Base-by-base conservation (phyloP, 1,140 invertebrate genomes). In the Aplysia californica region DNA sequence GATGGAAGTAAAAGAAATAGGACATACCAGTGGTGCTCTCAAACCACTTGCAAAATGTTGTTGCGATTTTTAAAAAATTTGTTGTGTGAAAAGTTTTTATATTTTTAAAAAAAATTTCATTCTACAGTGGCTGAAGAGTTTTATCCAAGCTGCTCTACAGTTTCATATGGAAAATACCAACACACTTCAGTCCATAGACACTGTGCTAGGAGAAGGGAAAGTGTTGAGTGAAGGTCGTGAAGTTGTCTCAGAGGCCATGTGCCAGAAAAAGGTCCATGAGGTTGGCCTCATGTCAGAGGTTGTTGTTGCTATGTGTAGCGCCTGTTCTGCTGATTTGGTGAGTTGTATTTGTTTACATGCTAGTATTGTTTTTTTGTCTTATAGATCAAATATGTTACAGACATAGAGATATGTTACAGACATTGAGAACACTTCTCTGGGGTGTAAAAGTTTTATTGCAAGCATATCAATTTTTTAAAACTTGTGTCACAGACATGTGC, bases 191-290 rank as follows among this genome's bases (percentile, higher is more conserved):
- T 41, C 55, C 38, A 31, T 44, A 33, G 35, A 26, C 26, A 23
- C 20, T 31, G 33, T 36, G 3, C 18, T 2, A 31, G 23, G 31
- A 18, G 15, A 31, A 3, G 33, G 21, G 3, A 56, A 2, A 1
- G 29, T 21, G 35, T 3, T 15, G 20, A 1, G 6, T 2, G 26
- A 50, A 6, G 10, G 15, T 21, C 29, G 31, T 31, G 23, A 1
- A 2, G 50, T 56, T n/a, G n/a, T 39, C 55, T 15, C 2, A 2
- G 70, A 73, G 38, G 31, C 55, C 33, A 73, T 73, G 70, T 61
- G 55, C 21, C 23, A 50, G 33, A 73, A 73, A 38, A 73, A 73
- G 26, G n/a, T 5, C 4, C 70, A 73, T 38, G 70, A 73, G 31
- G 44, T 73, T 38, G 26, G 38, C 5, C 29, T 50, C 35, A 61